Evolutionary conservation across 2,797 vertebrate species (phyloP).

Genomic region (Characodon lateralis): DNA sequence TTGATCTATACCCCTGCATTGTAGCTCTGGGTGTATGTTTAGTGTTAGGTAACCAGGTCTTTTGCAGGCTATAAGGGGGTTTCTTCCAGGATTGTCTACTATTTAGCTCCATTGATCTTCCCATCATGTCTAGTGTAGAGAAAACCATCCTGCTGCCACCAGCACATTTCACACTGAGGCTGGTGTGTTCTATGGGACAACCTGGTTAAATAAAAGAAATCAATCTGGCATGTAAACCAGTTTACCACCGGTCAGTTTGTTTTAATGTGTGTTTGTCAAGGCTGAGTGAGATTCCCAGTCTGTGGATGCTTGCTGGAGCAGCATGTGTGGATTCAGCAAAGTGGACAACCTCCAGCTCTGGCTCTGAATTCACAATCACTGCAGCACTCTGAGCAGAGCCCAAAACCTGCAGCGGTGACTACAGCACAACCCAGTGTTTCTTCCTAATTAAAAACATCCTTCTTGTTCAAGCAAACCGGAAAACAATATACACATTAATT

Average conservation of each 20-base stretch:
- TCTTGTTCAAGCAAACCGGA: neutral
- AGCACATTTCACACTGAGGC: too few relatives aligned
- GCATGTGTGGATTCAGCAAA: constrained; percentile 52
- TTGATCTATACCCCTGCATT: neutral
- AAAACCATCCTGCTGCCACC: too few relatives aligned
- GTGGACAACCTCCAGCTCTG: constrained; percentile 39
- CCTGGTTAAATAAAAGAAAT: constrained; percentile 16
- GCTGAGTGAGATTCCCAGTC: neutral
- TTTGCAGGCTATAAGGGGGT: too few relatives aligned
- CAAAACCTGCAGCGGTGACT: neutral
- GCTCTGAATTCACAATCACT: constrained; percentile 28
- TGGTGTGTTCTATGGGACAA: neutral
- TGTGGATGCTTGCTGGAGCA: constrained; percentile 3
- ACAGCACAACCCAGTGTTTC: neutral
- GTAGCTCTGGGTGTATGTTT: neutral
- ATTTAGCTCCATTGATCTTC: too few relatives aligned
- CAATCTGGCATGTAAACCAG: neutral
- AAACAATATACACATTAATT: neutral
- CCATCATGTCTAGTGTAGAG: too few relatives aligned
- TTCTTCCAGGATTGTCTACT: too few relatives aligned
- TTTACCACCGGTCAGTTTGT: neutral
- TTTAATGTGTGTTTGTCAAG: constrained; percentile 1
- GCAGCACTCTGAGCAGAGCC: constrained; percentile 26
- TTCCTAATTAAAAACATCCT: neutral
- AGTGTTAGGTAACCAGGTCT: neutral